Conservation (phyloP, 2,113 vertebrate species). For the Apteryx owenii region DNA sequence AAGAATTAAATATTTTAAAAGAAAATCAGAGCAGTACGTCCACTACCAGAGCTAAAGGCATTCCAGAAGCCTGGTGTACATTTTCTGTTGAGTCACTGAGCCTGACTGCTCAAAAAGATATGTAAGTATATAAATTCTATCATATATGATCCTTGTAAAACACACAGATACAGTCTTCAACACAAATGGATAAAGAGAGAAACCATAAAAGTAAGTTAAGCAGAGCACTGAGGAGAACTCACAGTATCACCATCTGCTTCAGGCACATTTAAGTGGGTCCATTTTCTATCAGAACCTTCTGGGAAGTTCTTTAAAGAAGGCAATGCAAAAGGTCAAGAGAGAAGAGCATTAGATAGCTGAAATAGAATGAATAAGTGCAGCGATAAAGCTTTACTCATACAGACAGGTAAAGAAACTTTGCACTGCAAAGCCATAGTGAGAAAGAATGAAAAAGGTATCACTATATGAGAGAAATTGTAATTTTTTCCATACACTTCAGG, state of each 20-base stretch:
- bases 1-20: background rate
- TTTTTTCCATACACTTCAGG: background rate
- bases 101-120: background rate
- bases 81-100: background rate
- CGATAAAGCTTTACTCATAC: background rate
- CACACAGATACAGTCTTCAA: background rate
- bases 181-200: background rate
- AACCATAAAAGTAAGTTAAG: background rate
- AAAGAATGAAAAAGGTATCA: background rate
- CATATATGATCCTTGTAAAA: background rate
- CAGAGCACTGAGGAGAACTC: slow-evolving; percentile 78
- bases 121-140: background rate
- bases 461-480: background rate
- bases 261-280: slow-evolving; percentile 92
- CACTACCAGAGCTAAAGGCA: background rate
- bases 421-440: background rate
- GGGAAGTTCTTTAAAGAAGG: slow-evolving; percentile 83
- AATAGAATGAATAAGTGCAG: slow-evolving; percentile 34
- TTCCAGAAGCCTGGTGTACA: rapidly evolving
- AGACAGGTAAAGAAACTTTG: background rate
- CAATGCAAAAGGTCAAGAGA: slow-evolving; percentile 53
- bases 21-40: background rate
- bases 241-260: slow-evolving; percentile 97
- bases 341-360: slow-evolving; percentile 59
- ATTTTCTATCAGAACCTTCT: slow-evolving; percentile 88